These are phyloP conservation scores for Zoanthus sociatus DNA, from an alignment of 92 coral and sea anemone genomes.

Conservation along the genomic window DNA sequence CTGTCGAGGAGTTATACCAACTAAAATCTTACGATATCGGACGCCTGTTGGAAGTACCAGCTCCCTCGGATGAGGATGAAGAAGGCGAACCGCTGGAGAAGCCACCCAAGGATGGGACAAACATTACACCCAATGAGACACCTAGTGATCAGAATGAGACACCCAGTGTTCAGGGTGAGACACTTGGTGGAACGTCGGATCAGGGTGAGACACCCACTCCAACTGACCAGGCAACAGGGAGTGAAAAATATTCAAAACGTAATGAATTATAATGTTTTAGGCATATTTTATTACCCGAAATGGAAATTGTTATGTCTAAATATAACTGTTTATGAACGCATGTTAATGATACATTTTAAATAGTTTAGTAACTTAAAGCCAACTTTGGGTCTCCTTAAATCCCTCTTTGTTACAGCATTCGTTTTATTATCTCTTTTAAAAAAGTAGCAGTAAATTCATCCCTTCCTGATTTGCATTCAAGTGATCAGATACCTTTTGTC, in stretches of 20 bases:
- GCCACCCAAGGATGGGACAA: not conserved
- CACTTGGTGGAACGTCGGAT: not conserved
- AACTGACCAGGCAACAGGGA: not conserved
- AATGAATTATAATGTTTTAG: not conserved
- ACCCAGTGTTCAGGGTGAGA: not conserved
- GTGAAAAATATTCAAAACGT: not conserved
- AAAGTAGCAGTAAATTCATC: too few species aligned
- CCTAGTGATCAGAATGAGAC: constrained; percentile 23
- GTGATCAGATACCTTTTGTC: too few species aligned
- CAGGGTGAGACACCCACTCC: not conserved
- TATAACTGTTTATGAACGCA: too few species aligned
- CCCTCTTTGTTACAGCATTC: too few species aligned
- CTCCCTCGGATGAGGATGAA: constrained; percentile 39
- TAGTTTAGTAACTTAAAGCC: too few species aligned
- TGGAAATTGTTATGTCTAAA: too few species aligned
- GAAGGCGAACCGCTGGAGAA: constrained; percentile 54
- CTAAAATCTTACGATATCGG: constrained; percentile 55
- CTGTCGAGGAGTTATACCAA: constrained; percentile 77
- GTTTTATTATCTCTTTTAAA: too few species aligned
- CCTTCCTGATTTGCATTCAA: too few species aligned
- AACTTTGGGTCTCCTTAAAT: too few species aligned
- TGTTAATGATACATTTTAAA: too few species aligned
- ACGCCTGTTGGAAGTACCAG: constrained; percentile 50
- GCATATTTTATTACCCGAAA: not conserved
- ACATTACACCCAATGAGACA: constrained; percentile 13